phyloP scores from a whole-genome alignment of 2,797 vertebrate genomes.

The Toxotes lorentzi region DNA sequence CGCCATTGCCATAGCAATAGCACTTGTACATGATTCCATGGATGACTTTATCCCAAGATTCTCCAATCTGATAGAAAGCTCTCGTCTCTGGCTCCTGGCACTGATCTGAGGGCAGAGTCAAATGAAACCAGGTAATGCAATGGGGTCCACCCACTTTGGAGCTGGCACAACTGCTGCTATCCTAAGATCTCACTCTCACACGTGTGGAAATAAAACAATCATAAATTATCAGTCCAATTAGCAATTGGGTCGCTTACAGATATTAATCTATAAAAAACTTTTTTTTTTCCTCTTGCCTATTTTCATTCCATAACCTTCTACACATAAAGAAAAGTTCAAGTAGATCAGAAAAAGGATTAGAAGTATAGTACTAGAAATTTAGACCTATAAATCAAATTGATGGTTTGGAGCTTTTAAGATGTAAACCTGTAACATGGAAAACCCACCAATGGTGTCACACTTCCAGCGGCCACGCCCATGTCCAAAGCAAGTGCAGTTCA shows the following conservation, averaged over 20 bases:
- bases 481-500: slow-evolving; percentile 98
- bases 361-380: too few species aligned
- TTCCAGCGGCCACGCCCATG: slow-evolving; percentile 97
- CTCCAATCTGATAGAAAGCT: slow-evolving; percentile 95
- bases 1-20: slow-evolving; percentile 96
- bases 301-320: not conserved
- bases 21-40: slow-evolving; percentile 94
- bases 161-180: not conserved
- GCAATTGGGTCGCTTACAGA: not conserved
- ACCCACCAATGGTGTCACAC: slow-evolving; percentile 95
- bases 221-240: not conserved
- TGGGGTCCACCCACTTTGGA: not conserved
- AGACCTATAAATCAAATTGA: not conserved
- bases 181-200: not conserved
- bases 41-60: slow-evolving; percentile 93
- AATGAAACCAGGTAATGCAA: not conserved
- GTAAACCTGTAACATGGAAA: not conserved
- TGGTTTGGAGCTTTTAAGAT: not conserved
- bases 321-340: not conserved
- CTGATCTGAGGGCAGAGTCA: slow-evolving; percentile 87
- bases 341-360: not conserved
- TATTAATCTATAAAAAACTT: too few species aligned
- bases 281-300: not conserved
- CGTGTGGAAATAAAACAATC: not conserved
- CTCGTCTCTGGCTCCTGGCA: slow-evolving; percentile 96